phyloP scores from a whole-genome alignment of 2,888 invertebrate genomes.

The Sarcophaga carnaria region DNA sequence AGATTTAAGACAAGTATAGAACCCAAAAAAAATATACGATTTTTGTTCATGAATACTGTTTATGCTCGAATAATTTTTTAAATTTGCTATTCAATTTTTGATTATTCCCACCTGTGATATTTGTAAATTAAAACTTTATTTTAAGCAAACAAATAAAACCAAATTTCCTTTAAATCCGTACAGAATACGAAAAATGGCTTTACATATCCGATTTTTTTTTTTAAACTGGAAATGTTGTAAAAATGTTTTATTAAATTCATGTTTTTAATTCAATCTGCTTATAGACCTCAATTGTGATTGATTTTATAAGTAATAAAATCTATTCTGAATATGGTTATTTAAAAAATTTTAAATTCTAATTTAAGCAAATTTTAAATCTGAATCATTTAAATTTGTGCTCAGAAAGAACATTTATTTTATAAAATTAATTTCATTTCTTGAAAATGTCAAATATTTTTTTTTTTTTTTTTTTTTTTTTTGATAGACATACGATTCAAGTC shows the following conservation, averaged over 20 bases:
- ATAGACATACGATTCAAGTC: too few relatives aligned
- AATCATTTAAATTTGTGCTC: too few relatives aligned
- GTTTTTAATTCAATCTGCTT: too few relatives aligned
- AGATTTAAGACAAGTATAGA: neutral
- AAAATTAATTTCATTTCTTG: too few relatives aligned
- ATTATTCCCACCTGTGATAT: constrained; percentile 78
- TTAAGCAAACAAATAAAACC: neutral
- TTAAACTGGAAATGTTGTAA: constrained; percentile 1
- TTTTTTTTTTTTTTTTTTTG: too few relatives aligned
- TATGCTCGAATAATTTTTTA: constrained; percentile 14
- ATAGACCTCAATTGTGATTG: too few relatives aligned
- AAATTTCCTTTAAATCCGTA: constrained; percentile 23
- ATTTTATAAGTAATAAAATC: too few relatives aligned
- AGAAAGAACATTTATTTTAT: too few relatives aligned
- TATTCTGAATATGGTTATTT: too few relatives aligned
- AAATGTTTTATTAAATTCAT: constrained; percentile 2
- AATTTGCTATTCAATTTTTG: constrained; percentile 34
- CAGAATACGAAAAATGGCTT: constrained; percentile 43
- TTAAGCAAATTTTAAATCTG: too few relatives aligned
- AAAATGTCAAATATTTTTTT: too few relatives aligned
- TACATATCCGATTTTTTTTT: constrained; percentile 45
- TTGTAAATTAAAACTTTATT: constrained; percentile 24
- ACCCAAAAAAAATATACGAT: neutral
- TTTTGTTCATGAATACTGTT: constrained; percentile 23
- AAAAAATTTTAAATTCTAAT: too few relatives aligned